Evolutionary conservation across 2,797 vertebrate genomes (phyloP).

Genomic region (Serranus cabrilla): DNA sequence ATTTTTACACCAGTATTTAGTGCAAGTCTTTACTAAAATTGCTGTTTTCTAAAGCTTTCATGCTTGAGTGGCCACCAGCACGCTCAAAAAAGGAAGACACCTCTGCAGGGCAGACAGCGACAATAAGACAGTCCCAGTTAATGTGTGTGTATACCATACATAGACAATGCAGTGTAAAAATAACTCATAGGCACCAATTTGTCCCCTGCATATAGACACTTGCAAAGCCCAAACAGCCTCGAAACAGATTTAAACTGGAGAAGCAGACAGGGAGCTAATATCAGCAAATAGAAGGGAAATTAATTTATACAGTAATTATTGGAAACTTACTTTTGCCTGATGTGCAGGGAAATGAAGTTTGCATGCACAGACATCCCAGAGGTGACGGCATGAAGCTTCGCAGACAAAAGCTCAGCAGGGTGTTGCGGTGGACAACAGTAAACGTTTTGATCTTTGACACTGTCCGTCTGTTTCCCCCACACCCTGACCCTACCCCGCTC

Average conservation of each 20-base stretch:
- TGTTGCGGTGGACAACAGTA: conserved; percentile 62
- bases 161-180: background rate
- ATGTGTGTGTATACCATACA: conserved; percentile 10
- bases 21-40: conserved; percentile 46
- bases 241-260: background rate
- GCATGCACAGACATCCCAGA: background rate
- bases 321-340: background rate
- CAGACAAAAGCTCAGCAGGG: conserved; percentile 63
- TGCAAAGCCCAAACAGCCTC: background rate
- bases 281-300: background rate
- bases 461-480: conserved; percentile 53
- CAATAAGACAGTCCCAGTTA: conserved; percentile 12
- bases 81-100: conserved; percentile 45
- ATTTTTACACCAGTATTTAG: conserved; percentile 64
- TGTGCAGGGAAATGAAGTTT: background rate
- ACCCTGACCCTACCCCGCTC: conserved; percentile 37
- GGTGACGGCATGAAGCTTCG: background rate
- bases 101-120: conserved; percentile 39
- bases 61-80: conserved; percentile 44
- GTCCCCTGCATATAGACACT: background rate
- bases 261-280: background rate
- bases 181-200: conserved; percentile 4
- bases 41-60: conserved; percentile 61
- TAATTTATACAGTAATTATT: background rate
- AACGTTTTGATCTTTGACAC: conserved; percentile 72